A percentile compares a stretch with the other conserved stretches of the same genome.
These are phyloP conservation scores for Solenopsis fugax DNA, from an alignment of 1,140 invertebrate genomes.

Conservation along the genomic window DNA sequence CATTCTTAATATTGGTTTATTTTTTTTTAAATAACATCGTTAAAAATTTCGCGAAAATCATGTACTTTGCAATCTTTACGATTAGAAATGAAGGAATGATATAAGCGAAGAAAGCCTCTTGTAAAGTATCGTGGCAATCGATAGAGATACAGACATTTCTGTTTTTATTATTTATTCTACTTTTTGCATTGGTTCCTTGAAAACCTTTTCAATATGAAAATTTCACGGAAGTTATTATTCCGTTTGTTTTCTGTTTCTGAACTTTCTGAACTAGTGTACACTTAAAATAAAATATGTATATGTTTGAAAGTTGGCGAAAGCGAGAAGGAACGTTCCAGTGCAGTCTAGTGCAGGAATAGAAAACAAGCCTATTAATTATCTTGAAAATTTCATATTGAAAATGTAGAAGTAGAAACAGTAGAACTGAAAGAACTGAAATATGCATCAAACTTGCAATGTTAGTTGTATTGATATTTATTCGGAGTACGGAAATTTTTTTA, in stretches of 20 bases:
- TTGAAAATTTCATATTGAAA: neutral
- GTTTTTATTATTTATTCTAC: neutral
- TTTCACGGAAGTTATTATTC: neutral
- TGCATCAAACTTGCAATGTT: neutral
- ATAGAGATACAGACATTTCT: neutral
- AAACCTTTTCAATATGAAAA: neutral
- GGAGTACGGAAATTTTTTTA: neutral
- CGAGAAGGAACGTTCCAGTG: too few species aligned
- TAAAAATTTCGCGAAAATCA: neutral
- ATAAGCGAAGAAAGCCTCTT: neutral
- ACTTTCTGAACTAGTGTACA: too few species aligned
- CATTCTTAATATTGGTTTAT: neutral
- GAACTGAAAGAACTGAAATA: neutral
- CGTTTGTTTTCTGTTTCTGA: too few species aligned
- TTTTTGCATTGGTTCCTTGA: neutral
- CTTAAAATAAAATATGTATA: too few species aligned
- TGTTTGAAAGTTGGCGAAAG: too few species aligned
- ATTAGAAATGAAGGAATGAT: neutral
- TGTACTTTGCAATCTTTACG: neutral
- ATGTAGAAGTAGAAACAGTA: neutral
- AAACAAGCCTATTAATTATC: too few species aligned
- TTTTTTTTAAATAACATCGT: neutral
- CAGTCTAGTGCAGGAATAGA: too few species aligned
- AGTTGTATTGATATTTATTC: neutral
- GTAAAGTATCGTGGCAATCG: neutral